Conservation (phyloP, 2,888 invertebrate species). For the Acronicta aceris region DNA sequence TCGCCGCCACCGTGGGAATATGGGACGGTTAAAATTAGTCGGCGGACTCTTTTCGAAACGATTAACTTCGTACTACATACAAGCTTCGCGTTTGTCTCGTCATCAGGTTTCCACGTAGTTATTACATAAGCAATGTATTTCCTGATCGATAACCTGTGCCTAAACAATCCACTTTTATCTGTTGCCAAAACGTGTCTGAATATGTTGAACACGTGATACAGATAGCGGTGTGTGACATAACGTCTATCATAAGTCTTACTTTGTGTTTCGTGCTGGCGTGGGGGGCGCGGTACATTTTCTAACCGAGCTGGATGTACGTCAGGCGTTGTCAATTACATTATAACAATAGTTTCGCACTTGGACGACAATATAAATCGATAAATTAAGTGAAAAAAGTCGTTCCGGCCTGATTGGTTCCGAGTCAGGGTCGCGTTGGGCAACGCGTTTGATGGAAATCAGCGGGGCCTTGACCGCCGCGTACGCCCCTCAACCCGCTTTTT, state of each 20-base stretch:
- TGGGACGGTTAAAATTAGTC: constrained; percentile 77
- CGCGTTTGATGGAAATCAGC: constrained; percentile 77
- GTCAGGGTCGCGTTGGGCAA: constrained; percentile 87
- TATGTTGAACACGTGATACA: constrained; percentile 18
- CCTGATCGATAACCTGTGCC: constrained; percentile 48
- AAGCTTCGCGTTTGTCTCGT: constrained; percentile 18
- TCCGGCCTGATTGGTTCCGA: constrained; percentile 84
- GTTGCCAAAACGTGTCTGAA: constrained; percentile 32
- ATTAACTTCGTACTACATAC: constrained; percentile 33
- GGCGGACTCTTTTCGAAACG: constrained; percentile 66
- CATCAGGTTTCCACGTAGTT: constrained; percentile 15
- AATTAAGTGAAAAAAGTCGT: constrained; percentile 82
- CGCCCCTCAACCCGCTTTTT: constrained; percentile 81
- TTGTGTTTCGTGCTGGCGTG: neutral
- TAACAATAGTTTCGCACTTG: constrained; percentile 47
- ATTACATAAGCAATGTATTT: constrained; percentile 35
- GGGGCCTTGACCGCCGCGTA: constrained; percentile 79
- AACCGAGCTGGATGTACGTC: constrained; percentile 6
- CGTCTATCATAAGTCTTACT: constrained; percentile 6
- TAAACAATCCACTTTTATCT: constrained; percentile 37
- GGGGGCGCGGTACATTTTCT: neutral
- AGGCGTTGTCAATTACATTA: constrained; percentile 25
- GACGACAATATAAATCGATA: constrained; percentile 73
- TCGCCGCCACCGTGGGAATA: constrained; percentile 76
- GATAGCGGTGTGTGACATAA: constrained; percentile 26